Conservation (phyloP, 2,888 invertebrate genomes). For the Geotrupes spiniger region DNA sequence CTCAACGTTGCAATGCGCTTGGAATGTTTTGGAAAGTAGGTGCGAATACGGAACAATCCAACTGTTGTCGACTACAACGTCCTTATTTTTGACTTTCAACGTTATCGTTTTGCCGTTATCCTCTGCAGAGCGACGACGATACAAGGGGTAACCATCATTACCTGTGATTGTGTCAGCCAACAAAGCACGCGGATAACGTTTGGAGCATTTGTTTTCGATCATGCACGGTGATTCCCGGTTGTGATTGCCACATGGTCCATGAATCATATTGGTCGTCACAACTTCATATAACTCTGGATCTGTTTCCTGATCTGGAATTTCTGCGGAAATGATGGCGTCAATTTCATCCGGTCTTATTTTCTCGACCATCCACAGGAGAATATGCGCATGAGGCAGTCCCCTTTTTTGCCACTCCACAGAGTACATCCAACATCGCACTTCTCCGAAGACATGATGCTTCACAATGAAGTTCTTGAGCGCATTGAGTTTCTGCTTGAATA, state of each 20-base stretch:
- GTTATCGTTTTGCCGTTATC: constrained; percentile 30
- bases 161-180: constrained; percentile 21
- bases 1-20: constrained; percentile 41
- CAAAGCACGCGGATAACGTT: constrained; percentile 30
- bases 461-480: constrained; percentile 27
- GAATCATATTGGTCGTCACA: constrained; percentile 41
- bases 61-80: constrained; percentile 36
- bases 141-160: constrained; percentile 37
- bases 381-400: constrained; percentile 38
- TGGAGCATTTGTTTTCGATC: constrained; percentile 40
- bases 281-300: constrained; percentile 35
- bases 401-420: constrained; percentile 37
- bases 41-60: constrained; percentile 43
- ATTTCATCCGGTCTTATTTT: constrained; percentile 36
- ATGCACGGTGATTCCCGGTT: constrained; percentile 45
- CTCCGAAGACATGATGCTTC: not conserved
- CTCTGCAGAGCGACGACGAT: constrained; percentile 32
- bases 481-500: constrained; percentile 33
- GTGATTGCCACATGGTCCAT: constrained; percentile 46
- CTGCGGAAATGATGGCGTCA: constrained; percentile 39
- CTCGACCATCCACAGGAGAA: constrained; percentile 36
- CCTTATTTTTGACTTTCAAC: constrained; percentile 26
- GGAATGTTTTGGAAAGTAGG: constrained; percentile 28
- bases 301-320: constrained; percentile 35
- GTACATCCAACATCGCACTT: constrained; percentile 34